Conservation (phyloP, 2,888 invertebrate species). For the Cryptophagus acutangulus region DNA sequence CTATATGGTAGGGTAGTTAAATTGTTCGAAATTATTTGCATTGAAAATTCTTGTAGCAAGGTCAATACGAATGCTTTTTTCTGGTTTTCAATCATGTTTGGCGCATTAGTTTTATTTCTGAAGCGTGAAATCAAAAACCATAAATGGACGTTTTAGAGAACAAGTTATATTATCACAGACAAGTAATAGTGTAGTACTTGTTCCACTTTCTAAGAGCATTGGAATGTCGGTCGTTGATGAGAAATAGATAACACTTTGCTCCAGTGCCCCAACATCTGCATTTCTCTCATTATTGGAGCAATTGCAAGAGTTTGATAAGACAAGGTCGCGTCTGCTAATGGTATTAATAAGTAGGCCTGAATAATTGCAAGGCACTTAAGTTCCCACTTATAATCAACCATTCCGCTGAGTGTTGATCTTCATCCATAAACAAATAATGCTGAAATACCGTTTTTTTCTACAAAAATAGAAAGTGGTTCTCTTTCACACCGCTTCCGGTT, state of each 20-base stretch:
- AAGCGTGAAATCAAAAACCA: constrained; percentile 18
- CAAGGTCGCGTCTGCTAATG: constrained; percentile 29
- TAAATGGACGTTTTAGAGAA: constrained; percentile 17
- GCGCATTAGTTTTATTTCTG: constrained; percentile 4
- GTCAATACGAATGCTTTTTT: too few relatives aligned
- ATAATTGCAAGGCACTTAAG: constrained; percentile 21
- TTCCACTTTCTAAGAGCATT: constrained; percentile 38
- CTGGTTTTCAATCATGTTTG: constrained; percentile 3
- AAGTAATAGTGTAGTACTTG: constrained; percentile 28
- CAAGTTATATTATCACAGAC: constrained; percentile 17
- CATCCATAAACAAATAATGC: too few relatives aligned
- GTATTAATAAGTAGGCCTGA: constrained; percentile 24
- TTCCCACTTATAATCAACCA: too few relatives aligned
- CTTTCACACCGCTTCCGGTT: too few relatives aligned
- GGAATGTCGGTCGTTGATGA: constrained; percentile 37
- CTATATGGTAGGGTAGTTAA: constrained; percentile 1
- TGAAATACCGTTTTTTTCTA: too few relatives aligned
- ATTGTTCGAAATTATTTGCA: too few relatives aligned
- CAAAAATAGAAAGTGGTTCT: too few relatives aligned
- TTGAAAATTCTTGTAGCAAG: constrained; percentile 10
- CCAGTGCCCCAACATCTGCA: constrained; percentile 25
- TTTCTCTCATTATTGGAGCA: constrained; percentile 29
- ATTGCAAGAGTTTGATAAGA: constrained; percentile 21
- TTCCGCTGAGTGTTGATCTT: too few relatives aligned
- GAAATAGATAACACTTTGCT: constrained; percentile 34